Conservation (phyloP, 2,888 invertebrate genomes). For the Aphidoletes aphidimyza region DNA sequence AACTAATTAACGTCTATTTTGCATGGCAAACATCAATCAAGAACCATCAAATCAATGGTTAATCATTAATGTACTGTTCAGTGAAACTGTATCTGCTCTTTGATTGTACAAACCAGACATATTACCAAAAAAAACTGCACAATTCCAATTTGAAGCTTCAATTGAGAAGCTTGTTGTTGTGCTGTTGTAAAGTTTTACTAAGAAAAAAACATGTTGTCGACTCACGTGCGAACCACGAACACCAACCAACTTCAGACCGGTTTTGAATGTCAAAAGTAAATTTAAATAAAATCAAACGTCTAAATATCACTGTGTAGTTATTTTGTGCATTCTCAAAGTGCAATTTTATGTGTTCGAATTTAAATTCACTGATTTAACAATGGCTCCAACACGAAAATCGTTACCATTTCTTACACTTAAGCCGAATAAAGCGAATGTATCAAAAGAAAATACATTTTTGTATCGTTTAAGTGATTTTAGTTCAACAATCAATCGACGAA, state of each 20-base stretch:
- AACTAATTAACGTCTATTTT: too few species aligned
- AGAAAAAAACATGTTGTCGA: too few species aligned
- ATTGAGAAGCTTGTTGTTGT: too few species aligned
- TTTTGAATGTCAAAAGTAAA: neutral
- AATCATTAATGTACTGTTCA: too few species aligned
- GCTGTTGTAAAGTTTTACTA: too few species aligned
- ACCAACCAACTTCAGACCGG: neutral
- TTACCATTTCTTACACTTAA: neutral
- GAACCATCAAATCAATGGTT: too few species aligned
- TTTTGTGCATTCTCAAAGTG: neutral
- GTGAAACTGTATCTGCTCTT: too few species aligned
- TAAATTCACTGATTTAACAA: neutral
- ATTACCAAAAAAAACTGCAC: too few species aligned
- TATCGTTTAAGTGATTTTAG: conserved; percentile 38
- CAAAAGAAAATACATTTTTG: conserved; percentile 51
- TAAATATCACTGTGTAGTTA: neutral
- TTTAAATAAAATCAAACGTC: conserved; percentile 12
- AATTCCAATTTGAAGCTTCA: too few species aligned
- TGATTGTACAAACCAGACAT: too few species aligned
- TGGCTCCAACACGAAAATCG: conserved; percentile 35
- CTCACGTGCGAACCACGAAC: too few species aligned
- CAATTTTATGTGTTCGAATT: neutral
- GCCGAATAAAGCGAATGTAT: neutral
- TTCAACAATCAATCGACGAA: conserved; percentile 8
- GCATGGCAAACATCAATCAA: too few species aligned